Percentiles rank a stretch among this genome's conserved stretches.
phyloP scores from a whole-genome alignment of 2,113 vertebrate species.

The Halichoerus grypus region DNA sequence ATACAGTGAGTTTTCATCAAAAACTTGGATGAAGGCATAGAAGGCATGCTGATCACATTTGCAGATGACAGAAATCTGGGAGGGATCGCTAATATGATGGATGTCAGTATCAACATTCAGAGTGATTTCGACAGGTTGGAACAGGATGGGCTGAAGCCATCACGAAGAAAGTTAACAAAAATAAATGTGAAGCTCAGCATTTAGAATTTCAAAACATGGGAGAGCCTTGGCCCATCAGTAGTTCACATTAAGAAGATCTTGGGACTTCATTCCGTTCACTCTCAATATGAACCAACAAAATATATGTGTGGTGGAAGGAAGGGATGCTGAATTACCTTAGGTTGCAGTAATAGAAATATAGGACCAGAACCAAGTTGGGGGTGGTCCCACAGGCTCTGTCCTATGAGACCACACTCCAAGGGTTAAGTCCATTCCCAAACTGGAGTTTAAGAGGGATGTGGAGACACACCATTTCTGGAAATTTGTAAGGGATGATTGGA shows the following conservation, averaged over 20 bases:
- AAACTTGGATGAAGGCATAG: slow-evolving; percentile 82
- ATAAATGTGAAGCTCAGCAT: slow-evolving; percentile 79
- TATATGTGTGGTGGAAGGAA: not conserved
- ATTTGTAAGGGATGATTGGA: not conserved
- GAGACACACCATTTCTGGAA: slow-evolving; percentile 37
- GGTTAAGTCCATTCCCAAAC: not conserved
- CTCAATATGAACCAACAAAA: slow-evolving; percentile 26
- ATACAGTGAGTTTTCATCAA: slow-evolving; percentile 82
- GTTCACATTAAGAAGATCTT: slow-evolving; percentile 66
- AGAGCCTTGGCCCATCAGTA: slow-evolving; percentile 74
- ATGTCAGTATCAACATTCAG: slow-evolving; percentile 83
- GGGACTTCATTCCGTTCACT: slow-evolving; percentile 49
- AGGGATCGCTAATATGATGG: slow-evolving; percentile 83
- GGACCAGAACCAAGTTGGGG: not conserved
- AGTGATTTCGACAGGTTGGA: slow-evolving; percentile 82
- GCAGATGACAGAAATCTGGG: slow-evolving; percentile 84
- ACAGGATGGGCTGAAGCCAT: slow-evolving; percentile 80
- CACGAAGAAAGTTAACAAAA: slow-evolving; percentile 79
- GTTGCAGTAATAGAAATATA: not conserved
- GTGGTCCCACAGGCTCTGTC: not conserved
- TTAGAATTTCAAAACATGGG: slow-evolving; percentile 71
- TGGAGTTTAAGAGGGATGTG: not conserved
- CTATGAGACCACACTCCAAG: not conserved
- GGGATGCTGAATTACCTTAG: not conserved
- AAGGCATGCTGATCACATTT: slow-evolving; percentile 83